These are phyloP conservation scores for Hesperia comma DNA, from an alignment of 2,888 invertebrate species.

Conservation along the genomic window DNA sequence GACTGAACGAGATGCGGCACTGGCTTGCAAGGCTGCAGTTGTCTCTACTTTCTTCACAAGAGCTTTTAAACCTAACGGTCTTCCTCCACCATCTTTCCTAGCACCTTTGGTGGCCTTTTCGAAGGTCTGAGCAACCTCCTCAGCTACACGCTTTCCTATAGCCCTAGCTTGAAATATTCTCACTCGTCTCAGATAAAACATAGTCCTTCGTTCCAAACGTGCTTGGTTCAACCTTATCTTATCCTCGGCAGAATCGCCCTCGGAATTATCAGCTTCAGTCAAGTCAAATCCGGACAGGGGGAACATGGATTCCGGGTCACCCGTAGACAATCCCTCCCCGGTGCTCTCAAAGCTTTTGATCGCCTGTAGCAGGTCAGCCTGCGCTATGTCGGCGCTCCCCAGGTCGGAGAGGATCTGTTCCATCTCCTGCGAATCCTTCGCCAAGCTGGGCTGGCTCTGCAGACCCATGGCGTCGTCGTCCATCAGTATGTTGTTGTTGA, in stretches of 20 bases:
- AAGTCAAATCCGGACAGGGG: constrained; percentile 74
- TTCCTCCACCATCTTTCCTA: constrained; percentile 80
- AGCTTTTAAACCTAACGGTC: constrained; percentile 73
- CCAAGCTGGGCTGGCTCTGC: constrained; percentile 81
- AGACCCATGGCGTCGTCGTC: constrained; percentile 85
- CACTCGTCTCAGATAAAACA: constrained; percentile 88
- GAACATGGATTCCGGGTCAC: constrained; percentile 78
- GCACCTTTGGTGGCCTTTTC: constrained; percentile 91
- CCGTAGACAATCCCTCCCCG: constrained; percentile 69
- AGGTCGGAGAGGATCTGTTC: constrained; percentile 87
- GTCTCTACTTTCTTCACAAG: constrained; percentile 75
- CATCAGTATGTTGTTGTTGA: constrained; percentile 83
- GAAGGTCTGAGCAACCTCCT: constrained; percentile 86
- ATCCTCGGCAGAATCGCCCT: constrained; percentile 79
- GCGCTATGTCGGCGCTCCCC: constrained; percentile 83
- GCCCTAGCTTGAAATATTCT: constrained; percentile 90
- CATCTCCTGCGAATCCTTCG: constrained; percentile 85
- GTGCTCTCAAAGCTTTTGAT: constrained; percentile 89
- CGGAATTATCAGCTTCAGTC: constrained; percentile 80
- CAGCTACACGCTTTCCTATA: constrained; percentile 90
- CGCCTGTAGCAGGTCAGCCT: constrained; percentile 88
- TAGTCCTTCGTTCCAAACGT: constrained; percentile 87
- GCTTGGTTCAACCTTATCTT: constrained; percentile 82
- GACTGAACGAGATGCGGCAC: constrained; percentile 67
- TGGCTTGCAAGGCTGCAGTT: constrained; percentile 72